Evolutionary conservation across 2,888 invertebrate species (phyloP).

Genomic region (Frankliniella fusca): DNA sequence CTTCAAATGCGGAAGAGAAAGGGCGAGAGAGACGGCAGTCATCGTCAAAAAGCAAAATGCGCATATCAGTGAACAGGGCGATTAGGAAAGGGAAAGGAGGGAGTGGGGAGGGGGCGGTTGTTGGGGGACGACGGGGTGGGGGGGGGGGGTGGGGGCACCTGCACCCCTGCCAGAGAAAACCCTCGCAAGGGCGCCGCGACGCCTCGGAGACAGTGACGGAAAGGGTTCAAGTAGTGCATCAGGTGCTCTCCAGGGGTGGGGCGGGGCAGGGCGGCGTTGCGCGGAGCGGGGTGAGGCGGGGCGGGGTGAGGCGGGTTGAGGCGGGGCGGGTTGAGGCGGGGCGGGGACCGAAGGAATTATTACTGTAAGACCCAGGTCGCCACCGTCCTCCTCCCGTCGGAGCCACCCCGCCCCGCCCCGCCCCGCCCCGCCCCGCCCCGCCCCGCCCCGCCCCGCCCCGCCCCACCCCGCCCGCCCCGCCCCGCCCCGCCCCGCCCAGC

Average conservation of each 20-base stretch:
- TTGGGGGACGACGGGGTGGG: too few species aligned
- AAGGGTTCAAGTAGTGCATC: neutral
- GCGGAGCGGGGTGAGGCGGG: neutral
- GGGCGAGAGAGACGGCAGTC: too few species aligned
- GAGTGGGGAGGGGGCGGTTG: too few species aligned
- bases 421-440: neutral
- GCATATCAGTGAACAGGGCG: too few species aligned
- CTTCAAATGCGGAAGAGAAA: too few species aligned
- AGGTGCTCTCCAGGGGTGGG: neutral
- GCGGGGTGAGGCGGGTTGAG: neutral
- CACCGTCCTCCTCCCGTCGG: too few species aligned
- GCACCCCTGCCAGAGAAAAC: neutral
- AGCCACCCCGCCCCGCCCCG: neutral
- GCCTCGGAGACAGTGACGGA: neutral
- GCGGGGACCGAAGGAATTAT: neutral
- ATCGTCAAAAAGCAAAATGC: too few species aligned
- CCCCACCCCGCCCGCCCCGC: neutral
- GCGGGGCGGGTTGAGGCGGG: neutral
- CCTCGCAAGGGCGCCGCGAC: neutral
- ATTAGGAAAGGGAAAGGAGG: too few species aligned
- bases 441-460: neutral
- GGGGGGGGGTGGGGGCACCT: too few species aligned
- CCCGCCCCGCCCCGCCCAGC: neutral
- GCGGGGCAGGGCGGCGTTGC: too few species aligned
- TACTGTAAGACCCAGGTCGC: neutral